Percentiles rank a stretch among this genome's conserved stretches.
Evolutionary conservation across 2,888 invertebrate genomes (phyloP).

Genomic region (Gastrophysa polygoni): DNA sequence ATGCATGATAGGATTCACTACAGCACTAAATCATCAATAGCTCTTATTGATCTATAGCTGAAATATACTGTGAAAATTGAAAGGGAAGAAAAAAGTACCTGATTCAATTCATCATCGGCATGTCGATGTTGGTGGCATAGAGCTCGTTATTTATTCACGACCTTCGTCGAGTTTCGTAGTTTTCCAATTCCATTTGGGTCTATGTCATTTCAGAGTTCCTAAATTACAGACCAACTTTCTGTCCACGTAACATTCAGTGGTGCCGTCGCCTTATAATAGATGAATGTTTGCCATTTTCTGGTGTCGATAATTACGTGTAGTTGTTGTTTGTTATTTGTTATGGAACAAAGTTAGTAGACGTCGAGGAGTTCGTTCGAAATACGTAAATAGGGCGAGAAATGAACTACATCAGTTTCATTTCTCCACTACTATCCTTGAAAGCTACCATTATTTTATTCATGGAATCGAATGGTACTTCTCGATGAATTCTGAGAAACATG

Average conservation of each 20-base stretch:
- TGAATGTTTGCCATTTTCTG: neutral
- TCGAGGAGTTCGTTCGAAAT: neutral
- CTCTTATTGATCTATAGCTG: too few species aligned
- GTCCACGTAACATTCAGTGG: conserved; percentile 5
- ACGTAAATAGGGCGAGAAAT: neutral
- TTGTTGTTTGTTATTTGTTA: neutral
- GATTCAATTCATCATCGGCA: neutral
- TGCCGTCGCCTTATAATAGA: neutral
- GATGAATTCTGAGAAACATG: too few species aligned
- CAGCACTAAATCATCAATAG: too few species aligned
- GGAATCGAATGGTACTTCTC: too few species aligned
- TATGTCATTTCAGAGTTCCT: conserved; percentile 8
- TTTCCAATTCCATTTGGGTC: neutral
- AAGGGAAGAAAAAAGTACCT: neutral
- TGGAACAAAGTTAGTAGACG: neutral
- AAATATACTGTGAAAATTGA: neutral
- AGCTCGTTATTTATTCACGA: neutral
- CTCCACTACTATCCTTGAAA: too few species aligned
- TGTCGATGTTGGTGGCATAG: neutral
- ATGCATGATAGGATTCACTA: too few species aligned
- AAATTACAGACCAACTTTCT: conserved; percentile 18
- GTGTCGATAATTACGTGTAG: neutral
- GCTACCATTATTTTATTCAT: too few species aligned
- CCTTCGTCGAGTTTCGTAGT: neutral
- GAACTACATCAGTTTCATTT: neutral